Conservation (phyloP, 2,797 vertebrate genomes). For the Chanos chanos region DNA sequence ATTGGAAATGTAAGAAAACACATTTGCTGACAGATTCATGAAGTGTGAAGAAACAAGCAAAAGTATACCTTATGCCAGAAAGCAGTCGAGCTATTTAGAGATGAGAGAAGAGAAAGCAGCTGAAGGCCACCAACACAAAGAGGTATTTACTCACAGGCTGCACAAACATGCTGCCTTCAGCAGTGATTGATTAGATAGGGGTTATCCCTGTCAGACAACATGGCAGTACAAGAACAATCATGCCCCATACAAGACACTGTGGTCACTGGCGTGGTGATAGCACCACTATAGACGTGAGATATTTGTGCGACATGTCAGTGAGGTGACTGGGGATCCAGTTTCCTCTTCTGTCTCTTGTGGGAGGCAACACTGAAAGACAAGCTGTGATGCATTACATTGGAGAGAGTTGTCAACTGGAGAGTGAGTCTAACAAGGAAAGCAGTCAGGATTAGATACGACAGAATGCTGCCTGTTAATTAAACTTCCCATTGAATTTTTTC, state of each 20-base stretch:
- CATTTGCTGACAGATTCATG: conserved; percentile 69
- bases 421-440: no score
- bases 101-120: conserved; percentile 50
- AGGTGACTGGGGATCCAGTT: conserved; percentile 63
- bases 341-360: conserved; percentile 56
- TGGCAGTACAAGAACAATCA: conserved; percentile 56
- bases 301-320: conserved; percentile 56
- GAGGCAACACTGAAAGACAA: no score
- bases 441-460: no score
- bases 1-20: conserved; percentile 60
- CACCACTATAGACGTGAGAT: conserved; percentile 54
- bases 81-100: conserved; percentile 49
- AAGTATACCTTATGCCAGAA: conserved; percentile 39
- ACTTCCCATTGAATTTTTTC: no score
- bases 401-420: no score
- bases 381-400: no score
- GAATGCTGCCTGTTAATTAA: no score
- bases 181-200: conserved; percentile 70
- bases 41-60: conserved; percentile 55
- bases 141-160: conserved; percentile 68
- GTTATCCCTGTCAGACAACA: conserved; percentile 57
- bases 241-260: conserved; percentile 42
- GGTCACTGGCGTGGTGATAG: conserved; percentile 62
- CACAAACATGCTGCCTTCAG: conserved; percentile 65
- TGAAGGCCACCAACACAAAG: conserved; percentile 61